These are phyloP conservation scores for Callyntrura sp. DNA, from an alignment of 2,888 invertebrate genomes.

Conservation along the genomic window DNA sequence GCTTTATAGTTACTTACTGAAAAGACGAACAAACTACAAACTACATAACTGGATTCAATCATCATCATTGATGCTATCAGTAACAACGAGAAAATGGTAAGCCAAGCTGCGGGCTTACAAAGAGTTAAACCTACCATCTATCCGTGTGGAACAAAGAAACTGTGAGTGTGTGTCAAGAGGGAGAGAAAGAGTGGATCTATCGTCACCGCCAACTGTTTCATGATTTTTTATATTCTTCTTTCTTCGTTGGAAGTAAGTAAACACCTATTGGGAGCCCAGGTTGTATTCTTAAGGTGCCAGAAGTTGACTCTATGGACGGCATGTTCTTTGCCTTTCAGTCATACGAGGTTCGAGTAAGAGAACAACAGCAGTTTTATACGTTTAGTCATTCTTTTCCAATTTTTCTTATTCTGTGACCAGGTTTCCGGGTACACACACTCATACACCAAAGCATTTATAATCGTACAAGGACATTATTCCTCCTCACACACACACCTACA, in stretches of 20 bases:
- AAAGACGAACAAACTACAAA: constrained; percentile 37
- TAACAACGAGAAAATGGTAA: constrained; percentile 45
- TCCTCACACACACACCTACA: not conserved
- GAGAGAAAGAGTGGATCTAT: constrained; percentile 48
- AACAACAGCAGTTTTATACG: constrained; percentile 20
- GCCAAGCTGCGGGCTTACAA: constrained; percentile 2
- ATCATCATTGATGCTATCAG: constrained; percentile 59
- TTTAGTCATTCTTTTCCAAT: not conserved
- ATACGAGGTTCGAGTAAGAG: not conserved
- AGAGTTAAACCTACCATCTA: constrained; percentile 13
- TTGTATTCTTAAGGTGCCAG: not conserved
- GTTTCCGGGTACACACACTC: not conserved
- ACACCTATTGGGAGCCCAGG: not conserved
- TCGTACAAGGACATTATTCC: too few relatives aligned
- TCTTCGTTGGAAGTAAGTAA: not conserved
- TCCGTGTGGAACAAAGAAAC: constrained; percentile 31
- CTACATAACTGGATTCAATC: constrained; percentile 67
- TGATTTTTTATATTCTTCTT: constrained; percentile 38
- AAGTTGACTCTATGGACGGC: constrained; percentile 44
- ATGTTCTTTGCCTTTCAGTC: constrained; percentile 21
- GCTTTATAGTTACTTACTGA: too few relatives aligned
- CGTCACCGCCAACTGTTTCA: constrained; percentile 62
- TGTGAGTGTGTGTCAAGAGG: too few relatives aligned
- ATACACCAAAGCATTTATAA: not conserved
- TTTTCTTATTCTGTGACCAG: not conserved